phyloP scores from a whole-genome alignment of 2,888 invertebrate genomes.

The Melanostoma mellinum region DNA sequence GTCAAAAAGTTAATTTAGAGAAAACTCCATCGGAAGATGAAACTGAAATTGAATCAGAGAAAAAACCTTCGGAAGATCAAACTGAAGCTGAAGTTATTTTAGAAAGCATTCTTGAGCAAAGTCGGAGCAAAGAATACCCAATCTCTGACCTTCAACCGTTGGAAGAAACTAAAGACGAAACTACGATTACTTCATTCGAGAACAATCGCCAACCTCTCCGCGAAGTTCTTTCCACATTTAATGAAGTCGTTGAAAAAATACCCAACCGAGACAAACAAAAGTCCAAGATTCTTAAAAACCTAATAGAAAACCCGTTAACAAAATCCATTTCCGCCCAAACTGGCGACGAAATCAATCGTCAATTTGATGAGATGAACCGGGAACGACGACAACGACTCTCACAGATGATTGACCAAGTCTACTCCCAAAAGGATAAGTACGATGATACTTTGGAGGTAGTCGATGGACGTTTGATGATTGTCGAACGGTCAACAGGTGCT shows the following conservation, averaged over 20 bases:
- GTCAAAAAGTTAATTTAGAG: too few species aligned
- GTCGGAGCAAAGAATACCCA: too few species aligned
- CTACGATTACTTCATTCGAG: too few species aligned
- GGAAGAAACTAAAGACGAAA: too few species aligned
- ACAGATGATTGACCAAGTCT: constrained; percentile 76
- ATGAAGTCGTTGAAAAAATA: constrained; percentile 64
- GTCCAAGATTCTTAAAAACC: constrained; percentile 45
- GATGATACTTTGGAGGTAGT: constrained; percentile 78
- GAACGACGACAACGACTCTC: constrained; percentile 71
- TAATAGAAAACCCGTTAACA: constrained; percentile 63
- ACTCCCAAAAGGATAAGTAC: constrained; percentile 77
- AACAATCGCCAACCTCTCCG: constrained; percentile 55
- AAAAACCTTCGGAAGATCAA: too few species aligned
- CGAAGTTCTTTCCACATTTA: constrained; percentile 70
- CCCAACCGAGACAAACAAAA: constrained; percentile 40
- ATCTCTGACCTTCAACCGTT: too few species aligned
- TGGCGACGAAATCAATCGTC: constrained; percentile 72
- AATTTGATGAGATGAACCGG: constrained; percentile 74
- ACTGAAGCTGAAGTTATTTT: too few species aligned
- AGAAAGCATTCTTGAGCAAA: too few species aligned
- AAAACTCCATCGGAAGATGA: not conserved
- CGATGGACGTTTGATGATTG: constrained; percentile 77
- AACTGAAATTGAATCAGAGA: not conserved
- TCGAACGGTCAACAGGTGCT: constrained; percentile 76
- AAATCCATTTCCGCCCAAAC: constrained; percentile 74